phyloP scores from a whole-genome alignment of 2,797 vertebrate genomes.

The Gouania willdenowi region DNA sequence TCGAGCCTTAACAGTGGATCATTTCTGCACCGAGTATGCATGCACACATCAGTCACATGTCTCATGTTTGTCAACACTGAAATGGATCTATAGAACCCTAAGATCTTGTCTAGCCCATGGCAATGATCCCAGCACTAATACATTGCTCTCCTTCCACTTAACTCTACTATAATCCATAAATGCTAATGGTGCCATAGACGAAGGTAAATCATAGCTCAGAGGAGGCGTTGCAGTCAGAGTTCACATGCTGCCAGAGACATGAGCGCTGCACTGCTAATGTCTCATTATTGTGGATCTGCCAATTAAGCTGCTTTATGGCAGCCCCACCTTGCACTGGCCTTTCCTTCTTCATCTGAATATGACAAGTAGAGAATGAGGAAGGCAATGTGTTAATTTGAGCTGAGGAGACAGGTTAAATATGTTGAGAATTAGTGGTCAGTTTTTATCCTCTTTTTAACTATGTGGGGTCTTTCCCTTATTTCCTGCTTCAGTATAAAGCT shows the following conservation, averaged over 20 bases:
- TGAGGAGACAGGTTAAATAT: slow-evolving; percentile 47
- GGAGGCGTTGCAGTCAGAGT: slow-evolving; percentile 11
- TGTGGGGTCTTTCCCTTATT: too few species aligned
- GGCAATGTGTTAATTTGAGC: slow-evolving; percentile 42
- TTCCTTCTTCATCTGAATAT: slow-evolving; percentile 62
- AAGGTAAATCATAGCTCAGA: slow-evolving; percentile 38
- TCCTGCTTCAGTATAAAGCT: too few species aligned
- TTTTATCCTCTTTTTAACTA: too few species aligned
- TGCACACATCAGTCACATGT: too few species aligned
- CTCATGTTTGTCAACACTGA: too few species aligned
- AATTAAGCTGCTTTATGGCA: slow-evolving; percentile 56
- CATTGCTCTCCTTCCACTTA: slow-evolving; percentile 21
- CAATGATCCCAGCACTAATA: too few species aligned
- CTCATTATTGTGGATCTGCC: slow-evolving; percentile 59
- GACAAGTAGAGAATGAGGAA: slow-evolving; percentile 9
- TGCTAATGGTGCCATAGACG: slow-evolving; percentile 9
- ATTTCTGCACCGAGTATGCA: neutral
- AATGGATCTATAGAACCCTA: too few species aligned
- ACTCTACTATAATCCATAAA: slow-evolving; percentile 52
- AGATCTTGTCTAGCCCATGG: too few species aligned
- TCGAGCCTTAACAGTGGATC: too few species aligned
- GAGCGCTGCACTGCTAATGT: slow-evolving; percentile 42
- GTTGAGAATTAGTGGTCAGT: too few species aligned
- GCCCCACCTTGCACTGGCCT: slow-evolving; percentile 43
- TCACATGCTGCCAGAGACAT: slow-evolving; percentile 20